Evolutionary conservation across 2,888 invertebrate species (phyloP).

Genomic region (Caenorhabditis imperialis): DNA sequence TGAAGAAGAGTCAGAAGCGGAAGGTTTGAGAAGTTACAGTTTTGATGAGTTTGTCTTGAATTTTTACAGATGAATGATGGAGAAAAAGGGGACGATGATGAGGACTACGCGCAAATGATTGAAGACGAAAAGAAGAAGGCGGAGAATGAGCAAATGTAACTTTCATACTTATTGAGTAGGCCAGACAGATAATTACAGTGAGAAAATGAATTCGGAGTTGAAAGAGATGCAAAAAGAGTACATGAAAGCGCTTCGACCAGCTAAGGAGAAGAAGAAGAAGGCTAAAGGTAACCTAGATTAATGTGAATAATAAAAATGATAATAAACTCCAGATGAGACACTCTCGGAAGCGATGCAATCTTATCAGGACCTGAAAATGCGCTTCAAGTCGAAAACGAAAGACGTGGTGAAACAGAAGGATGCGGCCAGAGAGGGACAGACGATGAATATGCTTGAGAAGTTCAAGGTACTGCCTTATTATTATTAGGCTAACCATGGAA

Average conservation of each 20-base stretch:
- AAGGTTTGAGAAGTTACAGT: conserved; percentile 3
- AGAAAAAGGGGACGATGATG: conserved; percentile 36
- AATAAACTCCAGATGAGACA: conserved; percentile 56
- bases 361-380: conserved; percentile 69
- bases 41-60: background rate
- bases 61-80: conserved; percentile 20
- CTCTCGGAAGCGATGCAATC: conserved; percentile 70
- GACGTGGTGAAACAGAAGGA: conserved; percentile 71
- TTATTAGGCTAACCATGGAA: too few relatives aligned
- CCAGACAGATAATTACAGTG: conserved; percentile 38
- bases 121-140: conserved; percentile 57
- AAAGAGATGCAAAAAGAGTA: conserved; percentile 74
- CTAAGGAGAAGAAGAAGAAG: conserved; percentile 76
- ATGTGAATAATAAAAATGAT: conserved; percentile 6
- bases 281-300: conserved; percentile 71
- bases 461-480: conserved; percentile 82
- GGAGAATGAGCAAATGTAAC: conserved; percentile 57
- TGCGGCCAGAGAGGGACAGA: conserved; percentile 80
- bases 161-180: background rate
- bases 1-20: conserved; percentile 47
- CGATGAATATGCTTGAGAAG: conserved; percentile 86
- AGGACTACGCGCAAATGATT: conserved; percentile 62
- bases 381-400: conserved; percentile 71
- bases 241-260: conserved; percentile 72
- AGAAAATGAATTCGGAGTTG: conserved; percentile 53